These are phyloP conservation scores for Phoenicopterus ruber DNA, from an alignment of 2,113 vertebrate species.

Conservation along the genomic window DNA sequence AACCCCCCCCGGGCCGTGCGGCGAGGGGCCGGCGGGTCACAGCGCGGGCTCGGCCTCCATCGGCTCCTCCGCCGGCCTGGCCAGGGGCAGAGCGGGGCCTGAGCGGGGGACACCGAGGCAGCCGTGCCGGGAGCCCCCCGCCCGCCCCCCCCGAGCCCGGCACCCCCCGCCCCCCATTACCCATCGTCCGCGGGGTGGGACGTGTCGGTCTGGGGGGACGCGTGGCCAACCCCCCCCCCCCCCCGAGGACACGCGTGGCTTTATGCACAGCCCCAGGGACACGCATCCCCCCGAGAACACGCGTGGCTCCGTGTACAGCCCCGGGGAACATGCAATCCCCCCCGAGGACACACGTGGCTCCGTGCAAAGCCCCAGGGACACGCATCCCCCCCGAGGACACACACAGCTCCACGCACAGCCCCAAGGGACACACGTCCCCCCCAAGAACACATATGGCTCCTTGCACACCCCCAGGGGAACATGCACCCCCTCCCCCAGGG, in stretches of 20 bases:
- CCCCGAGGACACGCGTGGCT: not conserved
- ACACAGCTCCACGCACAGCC: not conserved
- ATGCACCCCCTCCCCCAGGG: not conserved
- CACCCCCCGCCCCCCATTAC: not conserved
- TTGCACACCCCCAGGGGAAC: not conserved
- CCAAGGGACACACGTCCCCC: not conserved
- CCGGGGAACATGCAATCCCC: no score
- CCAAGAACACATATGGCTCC: not conserved
- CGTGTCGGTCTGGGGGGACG: not conserved
- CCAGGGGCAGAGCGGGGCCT: not conserved
- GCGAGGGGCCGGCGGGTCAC: conserved; percentile 68
- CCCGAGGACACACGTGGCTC: no score
- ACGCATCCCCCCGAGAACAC: fast-evolving
- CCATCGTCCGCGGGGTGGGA: not conserved
- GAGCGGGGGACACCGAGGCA: not conserved
- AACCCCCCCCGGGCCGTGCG: not conserved
- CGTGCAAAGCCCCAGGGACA: not conserved
- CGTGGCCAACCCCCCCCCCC: no score
- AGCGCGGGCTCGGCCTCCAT: conserved; percentile 90
- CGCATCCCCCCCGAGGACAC: not conserved
- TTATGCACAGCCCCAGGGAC: no score
- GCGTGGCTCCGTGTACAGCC: not conserved
- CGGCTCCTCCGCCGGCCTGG: conserved; percentile 85
- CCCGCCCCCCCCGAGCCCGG: not conserved
- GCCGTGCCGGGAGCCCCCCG: not conserved